These are phyloP conservation scores for Heteromormyrus szaboi DNA, from an alignment of 2,797 vertebrate species.

Conservation along the genomic window DNA sequence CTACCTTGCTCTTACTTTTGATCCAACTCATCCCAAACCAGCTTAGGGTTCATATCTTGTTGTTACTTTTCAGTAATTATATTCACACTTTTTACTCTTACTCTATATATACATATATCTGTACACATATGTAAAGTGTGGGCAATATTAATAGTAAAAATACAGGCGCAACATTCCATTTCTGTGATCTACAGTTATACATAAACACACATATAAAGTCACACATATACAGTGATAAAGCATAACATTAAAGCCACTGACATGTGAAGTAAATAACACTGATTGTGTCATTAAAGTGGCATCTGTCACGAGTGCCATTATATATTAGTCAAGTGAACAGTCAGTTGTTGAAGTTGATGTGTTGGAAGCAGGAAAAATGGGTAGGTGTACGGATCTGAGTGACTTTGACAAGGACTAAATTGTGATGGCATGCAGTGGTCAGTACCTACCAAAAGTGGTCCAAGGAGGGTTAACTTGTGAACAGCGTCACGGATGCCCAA, in stretches of 20 bases:
- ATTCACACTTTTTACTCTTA: background rate
- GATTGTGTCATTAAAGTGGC: background rate
- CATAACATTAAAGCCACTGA: background rate
- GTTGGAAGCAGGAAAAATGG: background rate
- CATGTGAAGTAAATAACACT: background rate
- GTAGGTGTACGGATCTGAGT: too few relatives aligned
- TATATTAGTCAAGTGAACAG: background rate
- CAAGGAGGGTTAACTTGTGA: background rate
- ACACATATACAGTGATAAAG: background rate
- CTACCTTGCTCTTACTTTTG: too few relatives aligned
- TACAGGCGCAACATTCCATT: background rate
- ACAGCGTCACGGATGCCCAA: background rate
- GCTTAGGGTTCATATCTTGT: background rate
- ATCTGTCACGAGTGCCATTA: background rate
- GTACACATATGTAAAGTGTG: background rate
- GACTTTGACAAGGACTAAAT: background rate
- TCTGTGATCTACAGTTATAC: background rate
- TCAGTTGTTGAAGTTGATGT: background rate
- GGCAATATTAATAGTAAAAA: background rate
- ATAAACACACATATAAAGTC: background rate
- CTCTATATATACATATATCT: background rate
- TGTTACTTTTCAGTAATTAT: background rate
- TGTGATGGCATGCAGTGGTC: background rate
- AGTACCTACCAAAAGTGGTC: background rate
- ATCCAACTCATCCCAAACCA: too few relatives aligned